Evolutionary conservation across 2,888 invertebrate species (phyloP).

Genomic region (Hydrotaea diabolus): DNA sequence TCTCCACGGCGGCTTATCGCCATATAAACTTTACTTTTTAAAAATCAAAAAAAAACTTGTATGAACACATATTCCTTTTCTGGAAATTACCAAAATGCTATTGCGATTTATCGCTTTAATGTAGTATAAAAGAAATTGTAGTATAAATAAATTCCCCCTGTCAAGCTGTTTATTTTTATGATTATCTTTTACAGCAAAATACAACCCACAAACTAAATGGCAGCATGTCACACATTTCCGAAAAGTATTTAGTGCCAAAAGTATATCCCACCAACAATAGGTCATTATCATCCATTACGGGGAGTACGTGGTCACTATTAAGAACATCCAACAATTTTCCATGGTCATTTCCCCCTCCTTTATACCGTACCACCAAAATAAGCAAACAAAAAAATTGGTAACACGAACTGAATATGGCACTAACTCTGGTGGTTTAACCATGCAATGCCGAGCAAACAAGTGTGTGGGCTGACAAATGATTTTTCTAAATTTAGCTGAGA

Average conservation of each 20-base stretch:
- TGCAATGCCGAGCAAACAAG: background rate
- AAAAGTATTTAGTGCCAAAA: background rate
- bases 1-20: no score
- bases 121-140: no score
- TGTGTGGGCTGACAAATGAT: constrained; percentile 45
- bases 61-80: no score
- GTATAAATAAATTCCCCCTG: no score
- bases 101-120: no score
- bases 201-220: constrained; percentile 11
- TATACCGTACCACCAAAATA: background rate
- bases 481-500: constrained; percentile 24
- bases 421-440: constrained; percentile 2
- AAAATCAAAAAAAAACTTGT: no score
- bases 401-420: constrained; percentile 8
- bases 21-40: no score
- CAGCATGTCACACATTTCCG: background rate
- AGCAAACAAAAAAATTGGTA: background rate
- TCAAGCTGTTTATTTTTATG: constrained; percentile 36
- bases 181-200: background rate
- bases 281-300: constrained; percentile 35
- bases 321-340: constrained; percentile 13
- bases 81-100: no score
- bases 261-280: constrained; percentile 15
- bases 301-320: constrained; percentile 25
- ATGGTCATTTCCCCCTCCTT: background rate